A percentile compares a stretch with the other conserved stretches of the same genome.
Conservation (phyloP, 2,797 vertebrate species). For the Melopsittacus undulatus region DNA sequence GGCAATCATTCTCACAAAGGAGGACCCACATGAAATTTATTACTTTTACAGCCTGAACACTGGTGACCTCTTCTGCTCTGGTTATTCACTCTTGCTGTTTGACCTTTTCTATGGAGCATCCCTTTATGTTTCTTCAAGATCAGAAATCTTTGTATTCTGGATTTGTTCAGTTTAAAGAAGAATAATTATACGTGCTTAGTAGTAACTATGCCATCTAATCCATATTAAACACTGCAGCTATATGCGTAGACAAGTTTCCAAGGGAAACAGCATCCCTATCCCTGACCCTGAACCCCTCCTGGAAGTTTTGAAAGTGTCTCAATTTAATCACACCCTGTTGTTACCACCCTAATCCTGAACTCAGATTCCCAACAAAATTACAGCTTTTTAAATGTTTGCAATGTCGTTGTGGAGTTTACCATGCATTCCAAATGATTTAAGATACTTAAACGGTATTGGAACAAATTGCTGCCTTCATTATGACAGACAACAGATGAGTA, state of each 20-base stretch:
- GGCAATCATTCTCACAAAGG: neutral
- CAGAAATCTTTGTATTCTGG: slow-evolving; percentile 54
- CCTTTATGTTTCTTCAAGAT: slow-evolving; percentile 22
- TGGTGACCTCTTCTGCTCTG: neutral
- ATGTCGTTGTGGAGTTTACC: slow-evolving; percentile 30
- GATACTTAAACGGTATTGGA: slow-evolving; percentile 55
- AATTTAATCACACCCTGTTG: slow-evolving; percentile 23
- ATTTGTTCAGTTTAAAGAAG: slow-evolving; percentile 63
- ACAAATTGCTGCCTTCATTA: slow-evolving; percentile 71
- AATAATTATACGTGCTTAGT: slow-evolving; percentile 44
- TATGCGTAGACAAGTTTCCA: slow-evolving; percentile 59
- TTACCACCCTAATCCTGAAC: slow-evolving; percentile 17
- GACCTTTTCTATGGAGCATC: neutral
- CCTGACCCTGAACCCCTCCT: neutral
- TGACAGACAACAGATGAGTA: slow-evolving; percentile 56
- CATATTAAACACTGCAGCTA: slow-evolving; percentile 51
- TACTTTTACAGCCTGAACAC: neutral
- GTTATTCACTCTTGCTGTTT: neutral
- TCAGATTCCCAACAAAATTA: slow-evolving; percentile 42
- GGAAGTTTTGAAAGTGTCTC: slow-evolving; percentile 17
- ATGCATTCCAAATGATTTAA: slow-evolving; percentile 51
- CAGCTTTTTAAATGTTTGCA: slow-evolving; percentile 56
- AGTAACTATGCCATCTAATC: slow-evolving; percentile 42
- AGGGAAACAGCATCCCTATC: slow-evolving; percentile 48
- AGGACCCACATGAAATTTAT: neutral